These are phyloP conservation scores for Melanotaenia maccullochi DNA, from an alignment of 2,797 vertebrate genomes.

Conservation along the genomic window DNA sequence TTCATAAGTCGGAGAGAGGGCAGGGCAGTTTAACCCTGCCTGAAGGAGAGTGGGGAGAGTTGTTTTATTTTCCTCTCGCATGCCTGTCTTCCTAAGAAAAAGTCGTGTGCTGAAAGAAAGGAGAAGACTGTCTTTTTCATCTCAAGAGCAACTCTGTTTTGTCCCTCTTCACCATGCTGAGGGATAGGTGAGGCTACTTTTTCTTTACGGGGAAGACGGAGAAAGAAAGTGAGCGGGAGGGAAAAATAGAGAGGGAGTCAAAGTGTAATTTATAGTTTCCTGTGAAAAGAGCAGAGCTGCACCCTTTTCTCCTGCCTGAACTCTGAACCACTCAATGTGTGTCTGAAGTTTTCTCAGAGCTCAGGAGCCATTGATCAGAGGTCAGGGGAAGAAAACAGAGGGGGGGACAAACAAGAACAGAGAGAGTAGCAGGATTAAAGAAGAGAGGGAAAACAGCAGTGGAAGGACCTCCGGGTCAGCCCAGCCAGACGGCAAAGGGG, in stretches of 20 bases:
- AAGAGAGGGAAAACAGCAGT: conserved; percentile 48
- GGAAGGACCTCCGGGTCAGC: conserved; percentile 68
- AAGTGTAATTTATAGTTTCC: conserved; percentile 87
- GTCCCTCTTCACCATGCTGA: conserved; percentile 45
- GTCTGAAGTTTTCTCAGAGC: conserved; percentile 72
- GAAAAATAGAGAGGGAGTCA: conserved; percentile 63
- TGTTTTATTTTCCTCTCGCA: conserved; percentile 56
- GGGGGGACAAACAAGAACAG: conserved; percentile 55
- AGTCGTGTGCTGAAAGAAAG: conserved; percentile 42
- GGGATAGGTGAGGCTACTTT: conserved; percentile 59
- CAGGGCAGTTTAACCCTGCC: conserved; percentile 78
- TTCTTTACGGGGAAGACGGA: conserved; percentile 16
- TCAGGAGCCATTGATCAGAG: conserved; percentile 68
- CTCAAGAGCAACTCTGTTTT: conserved; percentile 38
- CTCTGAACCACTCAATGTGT: conserved; percentile 74
- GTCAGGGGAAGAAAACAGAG: conserved; percentile 61
- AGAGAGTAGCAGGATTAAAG: conserved; percentile 61
- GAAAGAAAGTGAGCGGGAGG: conserved; percentile 56
- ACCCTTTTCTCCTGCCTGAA: conserved; percentile 77
- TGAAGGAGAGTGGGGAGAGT: conserved; percentile 53
- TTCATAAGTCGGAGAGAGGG: conserved; percentile 80
- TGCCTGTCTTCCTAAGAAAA: conserved; percentile 59
- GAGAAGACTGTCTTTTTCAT: conserved; percentile 36
- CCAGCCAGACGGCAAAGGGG: conserved; percentile 59
- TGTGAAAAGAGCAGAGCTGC: conserved; percentile 80